Base-by-base conservation (phyloP, 64 coral and sea anemone species). In the Dendronephthya gigantea region DNA sequence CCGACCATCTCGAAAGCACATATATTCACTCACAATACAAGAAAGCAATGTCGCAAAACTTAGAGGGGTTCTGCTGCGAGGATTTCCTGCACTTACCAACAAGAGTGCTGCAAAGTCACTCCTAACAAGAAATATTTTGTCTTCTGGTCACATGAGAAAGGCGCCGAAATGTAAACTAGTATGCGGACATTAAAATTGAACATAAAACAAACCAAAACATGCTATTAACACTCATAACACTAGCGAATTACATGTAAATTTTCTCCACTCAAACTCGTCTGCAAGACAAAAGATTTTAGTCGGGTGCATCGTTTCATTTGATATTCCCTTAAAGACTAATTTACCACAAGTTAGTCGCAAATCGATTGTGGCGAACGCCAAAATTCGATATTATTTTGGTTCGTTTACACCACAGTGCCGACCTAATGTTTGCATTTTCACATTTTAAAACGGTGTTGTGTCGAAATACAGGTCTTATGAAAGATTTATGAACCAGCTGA, bases 381-480 rank as follows among this genome's bases (percentile, higher is more conserved):
- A 39, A 79, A 34, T 35, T 17, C 30, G 72, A 39, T 39, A 36
- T 79, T 29, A 79, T 79, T 79, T 79, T 14, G 25, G 4, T 39
- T 34, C 31, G 32, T 13, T 79, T 35, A 79, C 36, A 79, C 32
- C 36, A 39, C 72, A 39, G 25, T 39, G 72, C 15, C 36, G 30
- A 34, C 30, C n/a, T 45, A 79, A 79, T 79, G 72, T 79, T 79
- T 79, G 72, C 15, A 13, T 79, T 79, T n/a, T 10, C 15, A 79
- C 17, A 16, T 79, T 79, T 79, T 79, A 79, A 62, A 62, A 79
- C 72, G 36, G 72, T 36, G 14, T 79, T 79, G 19, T 79, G 72
- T 35, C 72, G 35, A 79, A 39, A 34, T 79, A 33, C 72, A 79
- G 72, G 72, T 79, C 72, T 19, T 66, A 79, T 79, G 1, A 79